Evolutionary conservation across 2,888 invertebrate genomes (phyloP).

Genomic region (Spisula solida): DNA sequence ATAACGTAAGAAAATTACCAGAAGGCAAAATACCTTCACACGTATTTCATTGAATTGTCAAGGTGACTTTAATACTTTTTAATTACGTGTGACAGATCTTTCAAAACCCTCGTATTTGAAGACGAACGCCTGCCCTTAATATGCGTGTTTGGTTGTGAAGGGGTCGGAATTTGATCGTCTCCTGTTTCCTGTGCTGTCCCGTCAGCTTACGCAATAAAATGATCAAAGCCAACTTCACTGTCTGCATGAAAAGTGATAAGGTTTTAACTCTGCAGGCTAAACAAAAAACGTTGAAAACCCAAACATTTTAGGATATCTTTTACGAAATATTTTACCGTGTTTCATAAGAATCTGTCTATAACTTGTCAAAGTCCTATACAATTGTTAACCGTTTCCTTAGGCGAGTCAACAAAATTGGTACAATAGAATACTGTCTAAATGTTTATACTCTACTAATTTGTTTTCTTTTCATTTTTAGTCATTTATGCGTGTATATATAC

Average conservation of each 20-base stretch:
- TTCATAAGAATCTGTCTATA: slow-evolving; percentile 22
- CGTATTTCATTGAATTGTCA: slow-evolving; percentile 1
- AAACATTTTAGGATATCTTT: slow-evolving; percentile 20
- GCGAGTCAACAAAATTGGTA: slow-evolving; percentile 44
- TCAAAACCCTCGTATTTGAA: background rate
- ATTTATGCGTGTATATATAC: slow-evolving; percentile 34
- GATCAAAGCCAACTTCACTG: slow-evolving; percentile 14
- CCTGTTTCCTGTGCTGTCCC: background rate
- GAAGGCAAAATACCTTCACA: background rate
- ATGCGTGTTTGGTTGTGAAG: background rate
- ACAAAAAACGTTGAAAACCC: background rate
- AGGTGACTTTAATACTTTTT: background rate
- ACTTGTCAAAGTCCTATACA: slow-evolving; percentile 25
- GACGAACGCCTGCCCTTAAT: background rate
- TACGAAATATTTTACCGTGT: slow-evolving; percentile 29
- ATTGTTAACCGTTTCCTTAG: slow-evolving; percentile 34
- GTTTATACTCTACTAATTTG: slow-evolving; percentile 60
- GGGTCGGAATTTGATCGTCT: background rate
- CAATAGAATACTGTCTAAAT: slow-evolving; percentile 59
- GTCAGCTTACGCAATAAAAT: slow-evolving; percentile 6
- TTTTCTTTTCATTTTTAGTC: slow-evolving; percentile 50
- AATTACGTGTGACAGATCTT: slow-evolving; percentile 15
- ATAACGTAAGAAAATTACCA: background rate
- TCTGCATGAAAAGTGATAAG: background rate
- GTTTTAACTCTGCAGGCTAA: slow-evolving; percentile 36